Conservation (phyloP, 92 coral and sea anemone genomes). For the Epizoanthus rinbou region DNA sequence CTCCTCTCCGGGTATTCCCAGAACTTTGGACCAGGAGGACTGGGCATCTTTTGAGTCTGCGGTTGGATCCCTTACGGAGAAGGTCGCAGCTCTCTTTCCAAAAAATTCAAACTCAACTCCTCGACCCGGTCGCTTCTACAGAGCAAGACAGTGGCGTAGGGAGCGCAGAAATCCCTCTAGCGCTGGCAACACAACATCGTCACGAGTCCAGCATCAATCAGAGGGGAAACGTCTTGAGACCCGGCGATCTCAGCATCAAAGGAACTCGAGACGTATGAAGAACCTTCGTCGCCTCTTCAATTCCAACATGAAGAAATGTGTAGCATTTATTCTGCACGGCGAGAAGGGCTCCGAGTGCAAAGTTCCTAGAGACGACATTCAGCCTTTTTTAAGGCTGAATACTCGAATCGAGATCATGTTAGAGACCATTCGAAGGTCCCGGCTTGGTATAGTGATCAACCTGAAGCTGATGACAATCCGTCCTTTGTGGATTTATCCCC, state of each 20-base stretch:
- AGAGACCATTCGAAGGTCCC: neutral
- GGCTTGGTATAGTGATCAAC: neutral
- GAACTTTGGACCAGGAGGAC: conserved; percentile 8
- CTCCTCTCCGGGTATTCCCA: neutral
- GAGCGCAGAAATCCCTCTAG: neutral
- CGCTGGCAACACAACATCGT: neutral
- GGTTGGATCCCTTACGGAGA: neutral
- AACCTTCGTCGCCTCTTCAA: neutral
- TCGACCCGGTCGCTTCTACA: neutral
- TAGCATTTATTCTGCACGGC: neutral
- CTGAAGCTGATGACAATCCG: no score
- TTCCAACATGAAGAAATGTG: neutral
- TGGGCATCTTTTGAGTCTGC: neutral
- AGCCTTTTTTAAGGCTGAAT: neutral
- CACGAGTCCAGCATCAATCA: neutral
- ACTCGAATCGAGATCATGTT: conserved; percentile 3
- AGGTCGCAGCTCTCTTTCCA: neutral
- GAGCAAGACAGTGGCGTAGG: neutral
- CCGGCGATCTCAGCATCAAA: neutral
- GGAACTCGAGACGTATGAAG: neutral
- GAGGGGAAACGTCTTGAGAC: neutral
- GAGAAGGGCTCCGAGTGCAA: neutral
- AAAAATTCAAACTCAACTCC: neutral
- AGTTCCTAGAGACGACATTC: neutral
- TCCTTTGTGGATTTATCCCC: no score